Base-by-base conservation (phyloP, 2,797 vertebrate genomes). In the Coregonus suidteri region DNA sequence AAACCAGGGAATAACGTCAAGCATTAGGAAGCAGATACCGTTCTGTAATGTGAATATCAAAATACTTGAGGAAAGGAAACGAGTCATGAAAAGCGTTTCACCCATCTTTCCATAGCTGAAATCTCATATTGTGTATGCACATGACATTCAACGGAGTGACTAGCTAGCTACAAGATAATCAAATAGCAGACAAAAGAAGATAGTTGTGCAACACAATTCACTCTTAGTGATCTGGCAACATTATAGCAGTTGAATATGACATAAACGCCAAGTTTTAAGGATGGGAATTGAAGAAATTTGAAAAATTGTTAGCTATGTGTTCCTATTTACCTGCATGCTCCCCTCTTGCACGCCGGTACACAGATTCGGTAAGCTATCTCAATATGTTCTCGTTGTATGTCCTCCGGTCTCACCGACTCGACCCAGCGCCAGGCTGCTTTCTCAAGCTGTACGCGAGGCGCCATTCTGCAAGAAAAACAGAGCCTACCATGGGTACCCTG, bases 341-440 rank as follows among this genome's bases (percentile, higher is more conserved):
- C 97, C 87, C 96, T 95, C 86, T 96, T 96, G 88, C 98, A 99
- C 65, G 95, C 93, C 84, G 94, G 90, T 80, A 99, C 93, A 74
- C 93, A 93, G 79, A 99, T 92, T 78, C 97, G 96, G 83, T 99
- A 99, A 82, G 97, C 97, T 86, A 95, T 88, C 85, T 99, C 96
- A 77, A 99, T 95, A 78, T 99, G 97, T 75, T 98, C 96, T 91
- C 91, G 95, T 70, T 90, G 88, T 84, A 99, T 97, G 53, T 96
- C 97, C 91, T 99, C 97, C 80, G 98, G 97, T 90, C 93, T 95
- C 79, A 99, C 97, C n/a, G 87, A 90, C 88, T 97, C 96, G 77
- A 97, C 94, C 98, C 98, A 99, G 73, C 96, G 95, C 98, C 97
- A 99, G 87, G 97, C 97, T 83, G 96, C 97, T 91, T 98, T 98